Evolutionary conservation across 2,888 invertebrate species (phyloP), one percentile per base, ranked within the genome.

Genomic region (Sisyra terminalis): DNA sequence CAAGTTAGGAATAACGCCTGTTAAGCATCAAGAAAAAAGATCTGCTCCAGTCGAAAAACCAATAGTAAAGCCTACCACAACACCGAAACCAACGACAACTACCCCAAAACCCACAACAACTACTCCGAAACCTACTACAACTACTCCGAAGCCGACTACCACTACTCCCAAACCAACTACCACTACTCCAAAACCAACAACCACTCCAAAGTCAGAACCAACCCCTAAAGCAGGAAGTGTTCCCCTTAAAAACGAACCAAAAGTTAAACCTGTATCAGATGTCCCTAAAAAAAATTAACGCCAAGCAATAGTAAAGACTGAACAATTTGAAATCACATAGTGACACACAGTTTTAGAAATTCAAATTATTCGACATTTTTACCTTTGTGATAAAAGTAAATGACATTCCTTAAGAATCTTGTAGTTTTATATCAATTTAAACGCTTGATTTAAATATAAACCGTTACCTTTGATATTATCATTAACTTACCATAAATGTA

Each of bases 251-350:
- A 48, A 31, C 48, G 49, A 10, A 42, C 42, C 1, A 17, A 48
- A 14, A 46, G 50, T 7, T 48, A 54, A 14, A 52, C 52, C 48
- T 50, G 58, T 1, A 51, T 55, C 3, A 51, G 52, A 47, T 44
- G 48, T 32, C 15, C 51, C 36, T 44, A 49, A 46, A 40, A 47
- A 40, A 43, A 42, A 48, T 39, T 44, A 38, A 43, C 8, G 44
- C 42, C 39, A 42, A 42, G 47, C 42, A 32, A 44, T 50, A 24
- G 24, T 24, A 5, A 24, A 24, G 24, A 24, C 24, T 24, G 24
- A 24, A 24, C 24, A 24, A 24, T 24, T 24, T 24, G 24, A 24
- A 5, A 24, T 24, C 7, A 24, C 7, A 24, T 24, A 24, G 24
- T 24, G 24, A 24, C 24, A 5, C 24, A 24, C 24, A 24, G 7